phyloP scores from a whole-genome alignment of 1,140 invertebrate species.

The Planococcus citri region DNA sequence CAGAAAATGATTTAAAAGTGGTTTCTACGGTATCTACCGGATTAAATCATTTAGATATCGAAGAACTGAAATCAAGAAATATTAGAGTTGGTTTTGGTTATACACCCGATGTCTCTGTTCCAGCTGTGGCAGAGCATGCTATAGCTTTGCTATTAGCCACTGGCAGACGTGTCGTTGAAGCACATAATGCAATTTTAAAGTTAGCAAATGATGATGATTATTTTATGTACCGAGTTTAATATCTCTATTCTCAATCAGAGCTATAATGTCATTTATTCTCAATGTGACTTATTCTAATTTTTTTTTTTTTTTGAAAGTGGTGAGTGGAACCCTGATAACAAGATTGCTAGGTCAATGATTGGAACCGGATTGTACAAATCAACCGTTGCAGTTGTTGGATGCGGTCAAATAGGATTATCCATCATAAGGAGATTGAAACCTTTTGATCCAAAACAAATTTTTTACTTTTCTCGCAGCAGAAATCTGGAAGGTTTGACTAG shows the following conservation, averaged over 20 bases:
- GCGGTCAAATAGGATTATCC: no score
- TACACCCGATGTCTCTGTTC: constrained; percentile 81
- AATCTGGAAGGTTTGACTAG: no score
- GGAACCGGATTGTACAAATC: no score
- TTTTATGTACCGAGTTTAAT: background rate
- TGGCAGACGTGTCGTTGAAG: constrained; percentile 49
- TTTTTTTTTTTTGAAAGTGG: background rate
- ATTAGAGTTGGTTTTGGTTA: constrained; percentile 76
- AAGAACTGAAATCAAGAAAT: constrained; percentile 49
- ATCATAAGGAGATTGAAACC: no score
- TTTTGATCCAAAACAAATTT: no score
- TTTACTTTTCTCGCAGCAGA: no score
- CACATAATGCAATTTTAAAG: background rate
- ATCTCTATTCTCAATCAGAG: no score
- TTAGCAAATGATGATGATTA: constrained; percentile 23
- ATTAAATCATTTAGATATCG: constrained; percentile 61
- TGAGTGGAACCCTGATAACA: background rate
- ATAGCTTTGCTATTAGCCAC: constrained; percentile 65
- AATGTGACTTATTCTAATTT: no score
- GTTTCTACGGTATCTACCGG: constrained; percentile 88
- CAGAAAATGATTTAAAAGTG: constrained; percentile 73
- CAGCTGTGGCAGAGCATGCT: constrained; percentile 80
- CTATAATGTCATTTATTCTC: no score
- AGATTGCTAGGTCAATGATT: background rate
- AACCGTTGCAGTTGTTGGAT: no score